A percentile compares a stretch with the other conserved stretches of the same genome.
Evolutionary conservation across 2,797 vertebrate species (phyloP).

Genomic region (Gorsachius magnificus): DNA sequence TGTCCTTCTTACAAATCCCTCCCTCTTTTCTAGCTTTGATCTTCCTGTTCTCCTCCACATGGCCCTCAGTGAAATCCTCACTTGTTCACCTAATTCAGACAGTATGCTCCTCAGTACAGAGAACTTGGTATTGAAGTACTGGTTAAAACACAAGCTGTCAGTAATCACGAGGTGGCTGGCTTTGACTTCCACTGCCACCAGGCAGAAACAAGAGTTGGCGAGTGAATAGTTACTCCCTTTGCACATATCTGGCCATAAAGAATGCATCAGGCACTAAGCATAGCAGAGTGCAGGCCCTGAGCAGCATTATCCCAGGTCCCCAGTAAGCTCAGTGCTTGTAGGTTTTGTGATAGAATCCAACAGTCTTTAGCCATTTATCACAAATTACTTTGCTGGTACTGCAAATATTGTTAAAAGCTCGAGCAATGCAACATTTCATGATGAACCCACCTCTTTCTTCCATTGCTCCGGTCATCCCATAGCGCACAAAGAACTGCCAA

Average conservation of each 20-base stretch:
- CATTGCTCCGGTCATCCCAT: conserved; percentile 23
- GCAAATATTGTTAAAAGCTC: not conserved
- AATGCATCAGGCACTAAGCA: conserved; percentile 29
- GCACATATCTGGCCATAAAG: not conserved
- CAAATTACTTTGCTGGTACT: conserved; percentile 35
- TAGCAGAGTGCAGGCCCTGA: conserved; percentile 14
- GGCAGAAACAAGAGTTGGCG: conserved; percentile 39
- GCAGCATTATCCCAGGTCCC: conserved; percentile 44
- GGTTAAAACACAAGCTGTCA: not conserved
- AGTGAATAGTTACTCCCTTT: conserved; percentile 51
- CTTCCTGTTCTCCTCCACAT: not conserved
- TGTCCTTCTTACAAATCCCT: not conserved
- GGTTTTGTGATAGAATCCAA: conserved; percentile 50
- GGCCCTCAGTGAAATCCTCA: not conserved
- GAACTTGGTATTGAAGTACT: not conserved
- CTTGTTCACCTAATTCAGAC: not conserved
- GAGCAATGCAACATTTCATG: conserved; percentile 46
- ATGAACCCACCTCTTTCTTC: conserved; percentile 36
- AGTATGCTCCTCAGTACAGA: not conserved
- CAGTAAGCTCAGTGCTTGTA: conserved; percentile 25
- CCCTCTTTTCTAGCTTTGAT: not conserved
- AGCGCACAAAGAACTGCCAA: conserved; percentile 62
- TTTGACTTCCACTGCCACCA: conserved; percentile 20
- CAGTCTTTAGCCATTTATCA: conserved; percentile 47
- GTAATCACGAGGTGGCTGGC: not conserved